phyloP scores from a whole-genome alignment of 2,113 vertebrate species.

The Propithecus coquereli region DNA sequence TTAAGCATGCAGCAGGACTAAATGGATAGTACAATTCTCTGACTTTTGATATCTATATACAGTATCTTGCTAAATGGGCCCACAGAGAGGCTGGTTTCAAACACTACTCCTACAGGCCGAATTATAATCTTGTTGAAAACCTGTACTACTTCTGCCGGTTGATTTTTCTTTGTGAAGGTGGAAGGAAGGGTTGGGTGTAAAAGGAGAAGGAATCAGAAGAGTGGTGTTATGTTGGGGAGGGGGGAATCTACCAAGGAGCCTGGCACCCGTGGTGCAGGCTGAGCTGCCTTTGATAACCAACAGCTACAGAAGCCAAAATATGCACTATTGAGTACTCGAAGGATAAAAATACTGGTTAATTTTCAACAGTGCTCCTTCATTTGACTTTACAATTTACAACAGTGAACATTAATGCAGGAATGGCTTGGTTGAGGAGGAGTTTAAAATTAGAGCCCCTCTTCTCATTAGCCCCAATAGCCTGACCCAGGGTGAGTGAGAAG shows the following conservation, averaged over 20 bases:
- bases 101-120: conserved; percentile 58
- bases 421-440: conserved; percentile 87
- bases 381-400: conserved; percentile 91
- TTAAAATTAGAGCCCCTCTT: conserved; percentile 92
- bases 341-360: conserved; percentile 88
- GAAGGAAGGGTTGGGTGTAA: not conserved
- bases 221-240: not conserved
- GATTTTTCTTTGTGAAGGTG: conserved; percentile 53
- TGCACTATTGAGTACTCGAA: conserved; percentile 84
- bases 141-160: conserved; percentile 6
- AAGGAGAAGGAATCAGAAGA: conserved; percentile 17
- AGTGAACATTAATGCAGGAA: conserved; percentile 87
- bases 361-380: conserved; percentile 89
- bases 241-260: not conserved
- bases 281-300: conserved; percentile 78
- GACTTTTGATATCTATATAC: conserved; percentile 65
- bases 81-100: conserved; percentile 69
- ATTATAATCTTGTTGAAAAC: conserved; percentile 74
- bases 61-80: conserved; percentile 67
- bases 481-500: conserved; percentile 88
- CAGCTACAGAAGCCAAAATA: conserved; percentile 85
- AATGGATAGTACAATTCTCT: conserved; percentile 60
- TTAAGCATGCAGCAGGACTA: conserved; percentile 74
- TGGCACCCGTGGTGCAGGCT: conserved; percentile 68
- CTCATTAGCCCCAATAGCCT: conserved; percentile 87